These are phyloP conservation scores for Drosophila pseudoananassae DNA, from an alignment of 1,140 invertebrate species.

Conservation along the genomic window DNA sequence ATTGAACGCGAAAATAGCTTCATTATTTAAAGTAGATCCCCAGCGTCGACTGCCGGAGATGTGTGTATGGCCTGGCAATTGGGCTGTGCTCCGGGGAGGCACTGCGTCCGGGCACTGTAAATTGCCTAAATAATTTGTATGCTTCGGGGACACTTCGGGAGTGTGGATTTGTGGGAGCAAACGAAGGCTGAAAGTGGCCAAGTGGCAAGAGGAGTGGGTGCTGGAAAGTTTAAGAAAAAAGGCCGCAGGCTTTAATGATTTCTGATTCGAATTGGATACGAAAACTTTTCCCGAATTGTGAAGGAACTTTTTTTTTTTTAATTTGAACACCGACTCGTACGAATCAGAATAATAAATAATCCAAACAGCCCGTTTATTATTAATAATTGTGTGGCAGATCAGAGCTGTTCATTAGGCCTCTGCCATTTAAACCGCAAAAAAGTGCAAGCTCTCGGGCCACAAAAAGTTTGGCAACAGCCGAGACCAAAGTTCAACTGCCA, in stretches of 20 bases:
- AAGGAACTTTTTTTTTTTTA: background rate
- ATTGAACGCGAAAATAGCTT: constrained; percentile 81
- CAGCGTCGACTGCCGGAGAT: constrained; percentile 46
- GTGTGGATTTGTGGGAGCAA: constrained; percentile 24
- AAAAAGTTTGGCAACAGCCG: constrained; percentile 8
- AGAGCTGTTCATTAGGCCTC: background rate
- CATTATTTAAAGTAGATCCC: constrained; percentile 79
- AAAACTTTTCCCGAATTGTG: background rate
- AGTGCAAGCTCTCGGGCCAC: constrained; percentile 1
- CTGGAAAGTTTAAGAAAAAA: constrained; percentile 5
- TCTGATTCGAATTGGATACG: constrained; percentile 6
- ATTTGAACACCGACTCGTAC: background rate
- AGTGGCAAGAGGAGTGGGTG: constrained; percentile 1
- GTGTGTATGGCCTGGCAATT: constrained; percentile 50
- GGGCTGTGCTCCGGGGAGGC: constrained; percentile 49
- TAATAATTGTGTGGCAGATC: constrained; percentile 18
- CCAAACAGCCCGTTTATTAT: constrained; percentile 1
- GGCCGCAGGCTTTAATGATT: background rate
- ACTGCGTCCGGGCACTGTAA: constrained; percentile 28
- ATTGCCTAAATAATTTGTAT: constrained; percentile 81
- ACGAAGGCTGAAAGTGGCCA: constrained; percentile 8
- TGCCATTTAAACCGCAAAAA: constrained; percentile 4
- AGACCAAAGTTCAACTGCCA: constrained; percentile 43
- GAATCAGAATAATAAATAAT: background rate
- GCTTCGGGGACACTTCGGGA: constrained; percentile 46